Conservation (phyloP, 2,113 vertebrate species). For the Prionailurus bengalensis region DNA sequence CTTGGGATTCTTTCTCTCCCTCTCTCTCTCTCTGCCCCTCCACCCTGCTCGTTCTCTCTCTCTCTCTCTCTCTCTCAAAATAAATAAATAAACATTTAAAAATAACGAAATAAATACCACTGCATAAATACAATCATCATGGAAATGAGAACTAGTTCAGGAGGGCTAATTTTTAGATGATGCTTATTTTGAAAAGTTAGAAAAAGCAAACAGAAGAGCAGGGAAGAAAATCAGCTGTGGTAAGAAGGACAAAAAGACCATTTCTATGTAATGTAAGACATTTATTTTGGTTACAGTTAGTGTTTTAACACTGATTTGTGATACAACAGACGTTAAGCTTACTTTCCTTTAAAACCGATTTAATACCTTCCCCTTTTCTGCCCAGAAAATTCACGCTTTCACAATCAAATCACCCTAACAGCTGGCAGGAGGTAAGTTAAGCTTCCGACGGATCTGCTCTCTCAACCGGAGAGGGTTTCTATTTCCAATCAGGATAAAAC, state of each 20-base stretch:
- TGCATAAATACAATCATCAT: not conserved
- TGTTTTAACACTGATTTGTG: constrained; percentile 71
- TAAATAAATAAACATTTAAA: no score
- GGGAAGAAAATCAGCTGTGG: not conserved
- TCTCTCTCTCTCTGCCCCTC: no score
- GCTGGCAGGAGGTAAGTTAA: not conserved
- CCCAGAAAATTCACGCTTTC: constrained; percentile 20
- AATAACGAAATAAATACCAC: not conserved
- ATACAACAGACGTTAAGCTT: constrained; percentile 52
- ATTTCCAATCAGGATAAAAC: not conserved
- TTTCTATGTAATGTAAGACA: constrained; percentile 56
- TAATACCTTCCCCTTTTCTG: not conserved
- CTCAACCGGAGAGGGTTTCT: not conserved
- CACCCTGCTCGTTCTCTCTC: no score
- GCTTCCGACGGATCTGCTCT: not conserved
- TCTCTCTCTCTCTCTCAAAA: no score
- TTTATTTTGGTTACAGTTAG: constrained; percentile 80
- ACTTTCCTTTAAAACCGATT: not conserved
- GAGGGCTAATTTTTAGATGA: not conserved
- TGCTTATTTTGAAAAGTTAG: not conserved
- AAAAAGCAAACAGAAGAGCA: not conserved
- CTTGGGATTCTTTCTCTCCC: no score
- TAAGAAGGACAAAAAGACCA: not conserved
- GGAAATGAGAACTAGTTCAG: not conserved
- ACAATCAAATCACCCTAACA: constrained; percentile 10